A percentile compares a stretch with the other conserved stretches of the same genome.
Evolutionary conservation across 2,797 vertebrate genomes (phyloP).

Genomic region (Alca torda): DNA sequence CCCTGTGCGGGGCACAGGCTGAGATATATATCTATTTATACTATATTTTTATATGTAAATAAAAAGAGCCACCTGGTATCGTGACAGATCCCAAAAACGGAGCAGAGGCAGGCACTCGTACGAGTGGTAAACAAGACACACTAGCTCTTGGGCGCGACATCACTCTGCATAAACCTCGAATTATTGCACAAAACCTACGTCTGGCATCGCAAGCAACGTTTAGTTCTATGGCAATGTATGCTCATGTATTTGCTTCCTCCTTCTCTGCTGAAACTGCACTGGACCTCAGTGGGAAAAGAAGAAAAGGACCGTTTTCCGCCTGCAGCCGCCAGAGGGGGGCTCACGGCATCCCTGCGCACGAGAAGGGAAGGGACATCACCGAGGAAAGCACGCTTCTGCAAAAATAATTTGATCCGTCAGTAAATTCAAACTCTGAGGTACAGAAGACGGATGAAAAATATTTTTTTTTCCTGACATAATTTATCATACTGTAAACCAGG

Average conservation of each 20-base stretch:
- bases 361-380: neutral
- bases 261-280: neutral
- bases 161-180: neutral
- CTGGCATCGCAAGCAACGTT: neutral
- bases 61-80: neutral
- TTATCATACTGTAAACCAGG: neutral
- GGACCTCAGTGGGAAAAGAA: neutral
- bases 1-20: neutral
- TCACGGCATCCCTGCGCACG: neutral
- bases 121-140: neutral
- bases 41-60: neutral
- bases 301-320: fast-evolving
- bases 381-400: neutral
- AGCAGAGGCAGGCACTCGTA: neutral
- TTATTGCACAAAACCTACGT: neutral
- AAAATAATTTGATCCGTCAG: neutral
- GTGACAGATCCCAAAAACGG: neutral
- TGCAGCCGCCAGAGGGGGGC: neutral
- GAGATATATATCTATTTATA: too few species aligned
- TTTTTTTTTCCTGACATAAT: neutral
- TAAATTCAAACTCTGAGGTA: neutral
- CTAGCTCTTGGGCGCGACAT: neutral
- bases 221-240: neutral
- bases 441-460: neutral
- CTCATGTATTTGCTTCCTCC: neutral